Conservation (phyloP, 2,888 invertebrate genomes). For the Drosophila seclusa region DNA sequence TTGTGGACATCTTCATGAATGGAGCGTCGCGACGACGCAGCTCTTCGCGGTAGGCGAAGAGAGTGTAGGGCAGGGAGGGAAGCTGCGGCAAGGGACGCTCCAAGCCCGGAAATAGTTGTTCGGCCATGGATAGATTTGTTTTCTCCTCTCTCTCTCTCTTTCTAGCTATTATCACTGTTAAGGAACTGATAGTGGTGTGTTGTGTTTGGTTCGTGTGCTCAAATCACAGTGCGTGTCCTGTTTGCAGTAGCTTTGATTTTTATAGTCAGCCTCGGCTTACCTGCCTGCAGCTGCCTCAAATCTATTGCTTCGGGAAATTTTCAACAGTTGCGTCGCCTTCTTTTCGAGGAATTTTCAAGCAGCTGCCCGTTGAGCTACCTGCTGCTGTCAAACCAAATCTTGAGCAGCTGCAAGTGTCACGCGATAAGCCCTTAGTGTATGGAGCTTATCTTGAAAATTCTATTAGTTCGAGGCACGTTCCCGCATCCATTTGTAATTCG, state of each 20-base stretch:
- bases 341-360: slow-evolving; percentile 43
- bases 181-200: slow-evolving; percentile 25
- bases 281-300: slow-evolving; percentile 33
- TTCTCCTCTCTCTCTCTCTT: neutral
- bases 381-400: slow-evolving; percentile 25
- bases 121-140: slow-evolving; percentile 50
- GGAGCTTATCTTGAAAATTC: slow-evolving; percentile 26
- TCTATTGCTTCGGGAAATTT: slow-evolving; percentile 32
- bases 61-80: slow-evolving; percentile 66
- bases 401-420: slow-evolving; percentile 72
- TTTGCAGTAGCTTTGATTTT: slow-evolving; percentile 30
- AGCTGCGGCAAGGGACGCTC: slow-evolving; percentile 68
- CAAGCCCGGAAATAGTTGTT: slow-evolving; percentile 64
- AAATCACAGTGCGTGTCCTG: slow-evolving; percentile 32
- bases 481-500: slow-evolving; percentile 10
- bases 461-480: slow-evolving; percentile 26
- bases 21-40: slow-evolving; percentile 64
- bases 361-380: slow-evolving; percentile 67
- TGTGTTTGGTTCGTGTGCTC: slow-evolving; percentile 33
- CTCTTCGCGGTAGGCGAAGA: slow-evolving; percentile 70
- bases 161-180: neutral
- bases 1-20: slow-evolving; percentile 72
- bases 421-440: slow-evolving; percentile 51
- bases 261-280: slow-evolving; percentile 45
- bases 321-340: slow-evolving; percentile 1